A percentile compares a stretch with the other conserved stretches of the same genome.
Conservation (phyloP, 2,113 vertebrate genomes). For the Lichenostomus cassidix region DNA sequence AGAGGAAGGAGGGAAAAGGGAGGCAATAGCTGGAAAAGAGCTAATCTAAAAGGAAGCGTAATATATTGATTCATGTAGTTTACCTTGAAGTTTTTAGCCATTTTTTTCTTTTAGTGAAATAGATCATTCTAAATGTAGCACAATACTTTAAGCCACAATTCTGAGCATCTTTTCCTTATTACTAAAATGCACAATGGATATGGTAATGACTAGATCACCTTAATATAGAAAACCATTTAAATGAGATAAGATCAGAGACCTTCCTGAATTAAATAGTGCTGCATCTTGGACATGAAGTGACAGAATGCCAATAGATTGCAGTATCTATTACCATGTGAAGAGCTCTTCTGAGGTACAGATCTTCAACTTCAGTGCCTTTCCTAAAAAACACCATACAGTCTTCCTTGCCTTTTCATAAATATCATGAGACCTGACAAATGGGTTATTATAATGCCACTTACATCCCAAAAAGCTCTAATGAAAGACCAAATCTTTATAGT, state of each 20-base stretch:
- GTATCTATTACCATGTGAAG: background rate
- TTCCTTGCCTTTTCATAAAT: background rate
- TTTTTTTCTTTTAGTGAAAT: background rate
- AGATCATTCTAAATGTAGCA: background rate
- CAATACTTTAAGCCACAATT: background rate
- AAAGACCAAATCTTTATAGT: background rate
- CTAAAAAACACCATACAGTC: background rate
- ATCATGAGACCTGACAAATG: background rate
- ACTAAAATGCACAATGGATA: background rate
- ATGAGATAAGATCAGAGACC: background rate
- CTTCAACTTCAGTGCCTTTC: background rate
- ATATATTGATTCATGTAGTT: background rate
- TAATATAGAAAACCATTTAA: background rate
- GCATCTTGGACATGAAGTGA: fast-evolving
- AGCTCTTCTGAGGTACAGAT: background rate
- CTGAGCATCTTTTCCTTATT: background rate
- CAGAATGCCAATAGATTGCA: background rate
- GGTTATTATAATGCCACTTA: background rate
- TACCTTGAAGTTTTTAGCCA: background rate
- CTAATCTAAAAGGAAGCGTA: background rate
- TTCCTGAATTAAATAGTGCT: background rate
- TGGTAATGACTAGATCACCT: background rate
- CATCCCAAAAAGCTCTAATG: background rate
- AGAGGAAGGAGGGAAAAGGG: background rate
- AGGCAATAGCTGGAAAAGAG: background rate